Conservation (phyloP, 2,113 vertebrate genomes). For the Panthera tigris region DNA sequence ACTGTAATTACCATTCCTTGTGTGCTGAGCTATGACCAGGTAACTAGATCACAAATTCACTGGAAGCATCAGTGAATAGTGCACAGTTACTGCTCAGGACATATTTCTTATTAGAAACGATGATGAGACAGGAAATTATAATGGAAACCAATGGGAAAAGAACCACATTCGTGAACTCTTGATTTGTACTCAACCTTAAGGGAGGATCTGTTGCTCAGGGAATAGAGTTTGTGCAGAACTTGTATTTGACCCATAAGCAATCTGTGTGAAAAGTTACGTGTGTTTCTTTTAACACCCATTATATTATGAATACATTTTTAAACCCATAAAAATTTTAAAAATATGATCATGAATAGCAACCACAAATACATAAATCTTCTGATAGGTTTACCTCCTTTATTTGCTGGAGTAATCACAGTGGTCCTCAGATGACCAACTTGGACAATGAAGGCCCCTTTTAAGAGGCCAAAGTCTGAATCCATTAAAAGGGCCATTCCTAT, state of each 20-base stretch:
- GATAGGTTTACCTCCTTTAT: not conserved
- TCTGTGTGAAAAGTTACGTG: not conserved
- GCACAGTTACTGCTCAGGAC: not conserved
- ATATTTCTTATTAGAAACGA: not conserved
- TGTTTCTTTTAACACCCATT: not conserved
- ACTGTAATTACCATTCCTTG: not conserved
- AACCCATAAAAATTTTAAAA: constrained; percentile 23
- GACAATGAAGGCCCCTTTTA: not conserved
- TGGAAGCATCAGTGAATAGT: not conserved
- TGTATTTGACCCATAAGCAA: not conserved
- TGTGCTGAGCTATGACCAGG: not conserved
- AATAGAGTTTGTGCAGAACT: not conserved
- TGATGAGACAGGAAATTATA: not conserved
- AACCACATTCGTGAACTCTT: not conserved
- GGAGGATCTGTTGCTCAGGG: not conserved
- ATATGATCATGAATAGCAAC: not conserved
- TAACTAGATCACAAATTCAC: not conserved
- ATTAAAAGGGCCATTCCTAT: not conserved
- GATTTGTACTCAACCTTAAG: not conserved
- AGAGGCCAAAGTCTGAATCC: not conserved
- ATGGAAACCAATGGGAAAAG: not conserved
- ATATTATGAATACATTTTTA: constrained; percentile 10
- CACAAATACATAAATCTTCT: not conserved
- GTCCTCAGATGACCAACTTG: not conserved
- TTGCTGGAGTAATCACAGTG: not conserved